A percentile compares a stretch with the other conserved stretches of the same genome.
These are phyloP conservation scores for Calephelis virginiensis DNA, from an alignment of 1,140 invertebrate species.

Conservation along the genomic window DNA sequence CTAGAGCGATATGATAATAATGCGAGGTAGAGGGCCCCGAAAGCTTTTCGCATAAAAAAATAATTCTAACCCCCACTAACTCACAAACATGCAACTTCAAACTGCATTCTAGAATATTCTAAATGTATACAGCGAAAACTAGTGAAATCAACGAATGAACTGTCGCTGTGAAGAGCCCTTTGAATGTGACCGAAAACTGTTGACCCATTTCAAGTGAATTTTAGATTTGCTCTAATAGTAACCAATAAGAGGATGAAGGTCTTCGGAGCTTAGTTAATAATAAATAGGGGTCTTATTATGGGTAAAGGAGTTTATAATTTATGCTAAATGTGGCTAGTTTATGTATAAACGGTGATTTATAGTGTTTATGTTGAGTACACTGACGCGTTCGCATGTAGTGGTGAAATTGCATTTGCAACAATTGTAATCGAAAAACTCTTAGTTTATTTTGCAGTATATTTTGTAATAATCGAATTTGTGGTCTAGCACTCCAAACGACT, in stretches of 20 bases:
- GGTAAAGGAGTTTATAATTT: neutral
- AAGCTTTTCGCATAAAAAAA: too few relatives aligned
- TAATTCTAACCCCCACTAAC: too few relatives aligned
- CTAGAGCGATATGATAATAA: too few relatives aligned
- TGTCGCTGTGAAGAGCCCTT: neutral
- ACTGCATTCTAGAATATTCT: neutral
- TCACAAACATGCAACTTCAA: neutral
- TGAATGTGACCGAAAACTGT: neutral
- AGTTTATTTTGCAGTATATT: too few relatives aligned
- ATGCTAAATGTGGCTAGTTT: neutral
- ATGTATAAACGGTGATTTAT: neutral
- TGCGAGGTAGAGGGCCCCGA: too few relatives aligned
- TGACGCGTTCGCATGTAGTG: too few relatives aligned
- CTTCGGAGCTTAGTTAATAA: neutral
- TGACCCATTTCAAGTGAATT: conserved; percentile 8
- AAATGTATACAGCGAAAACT: too few relatives aligned
- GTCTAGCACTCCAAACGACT: too few relatives aligned
- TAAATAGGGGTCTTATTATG: neutral
- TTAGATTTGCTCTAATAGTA: conserved; percentile 5
- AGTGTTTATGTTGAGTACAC: neutral
- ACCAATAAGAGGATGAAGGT: neutral
- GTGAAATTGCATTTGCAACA: too few relatives aligned
- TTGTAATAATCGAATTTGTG: too few relatives aligned
- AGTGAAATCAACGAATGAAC: too few relatives aligned
- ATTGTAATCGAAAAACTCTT: too few relatives aligned